Percentiles rank a stretch among this genome's conserved stretches.
phyloP scores from a whole-genome alignment of 2,113 vertebrate genomes.

The cat (Felis catus) region DNA sequence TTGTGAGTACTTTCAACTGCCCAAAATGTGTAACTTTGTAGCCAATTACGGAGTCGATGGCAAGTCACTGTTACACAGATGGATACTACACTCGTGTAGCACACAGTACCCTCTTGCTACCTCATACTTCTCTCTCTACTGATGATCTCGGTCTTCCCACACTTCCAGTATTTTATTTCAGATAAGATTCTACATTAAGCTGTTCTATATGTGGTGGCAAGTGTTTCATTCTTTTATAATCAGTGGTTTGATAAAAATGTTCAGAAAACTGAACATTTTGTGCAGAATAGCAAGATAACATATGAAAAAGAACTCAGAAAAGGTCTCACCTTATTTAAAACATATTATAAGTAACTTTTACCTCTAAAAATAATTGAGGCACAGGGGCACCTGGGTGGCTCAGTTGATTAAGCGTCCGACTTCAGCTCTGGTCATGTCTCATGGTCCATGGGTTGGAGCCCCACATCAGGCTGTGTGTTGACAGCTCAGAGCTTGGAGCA shows the following conservation, averaged over 20 bases:
- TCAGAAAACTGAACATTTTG: background rate
- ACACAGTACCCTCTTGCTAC: too few relatives aligned
- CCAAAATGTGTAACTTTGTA: background rate
- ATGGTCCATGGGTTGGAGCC: too few relatives aligned
- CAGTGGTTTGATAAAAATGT: background rate
- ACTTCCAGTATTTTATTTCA: background rate
- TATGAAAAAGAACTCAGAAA: background rate
- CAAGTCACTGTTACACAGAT: background rate
- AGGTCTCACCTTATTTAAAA: background rate
- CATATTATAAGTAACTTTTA: background rate
- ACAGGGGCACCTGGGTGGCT: too few relatives aligned
- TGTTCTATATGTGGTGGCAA: background rate
- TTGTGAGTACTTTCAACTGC: background rate
- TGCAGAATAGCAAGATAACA: background rate
- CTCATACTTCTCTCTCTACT: background rate
- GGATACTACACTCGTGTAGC: fast-evolving
- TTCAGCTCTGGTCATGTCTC: too few relatives aligned
- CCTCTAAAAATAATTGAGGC: background rate
- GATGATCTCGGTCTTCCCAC: background rate
- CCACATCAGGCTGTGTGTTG: too few relatives aligned
- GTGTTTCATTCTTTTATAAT: background rate
- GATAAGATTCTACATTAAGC: background rate
- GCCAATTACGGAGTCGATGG: background rate
- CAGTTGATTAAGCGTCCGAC: too few relatives aligned
- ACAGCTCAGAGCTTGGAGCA: too few relatives aligned